phyloP scores from a whole-genome alignment of 2,797 vertebrate genomes.

The Gallinago solitaria region DNA sequence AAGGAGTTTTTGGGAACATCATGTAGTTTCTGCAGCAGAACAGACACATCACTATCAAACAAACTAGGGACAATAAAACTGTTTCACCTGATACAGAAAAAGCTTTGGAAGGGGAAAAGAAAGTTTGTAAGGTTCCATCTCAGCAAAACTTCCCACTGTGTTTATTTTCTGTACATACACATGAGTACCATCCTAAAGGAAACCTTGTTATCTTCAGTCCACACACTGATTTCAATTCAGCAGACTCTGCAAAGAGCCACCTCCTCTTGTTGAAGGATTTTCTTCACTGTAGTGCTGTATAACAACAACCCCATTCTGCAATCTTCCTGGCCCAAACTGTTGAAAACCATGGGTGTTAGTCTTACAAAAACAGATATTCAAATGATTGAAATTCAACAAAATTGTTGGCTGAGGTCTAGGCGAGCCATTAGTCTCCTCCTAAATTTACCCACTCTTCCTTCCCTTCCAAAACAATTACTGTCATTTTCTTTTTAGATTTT shows the following conservation, averaged over 20 bases:
- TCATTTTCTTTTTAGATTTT: neutral
- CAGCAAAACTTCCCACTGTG: neutral
- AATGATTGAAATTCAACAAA: neutral
- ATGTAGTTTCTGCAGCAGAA: neutral
- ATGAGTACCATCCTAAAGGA: neutral
- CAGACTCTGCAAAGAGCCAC: neutral
- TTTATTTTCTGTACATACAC: neutral
- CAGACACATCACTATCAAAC: neutral
- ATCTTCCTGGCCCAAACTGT: neutral
- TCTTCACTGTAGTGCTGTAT: neutral
- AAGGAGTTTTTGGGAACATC: rapidly evolving
- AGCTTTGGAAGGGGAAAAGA: neutral
- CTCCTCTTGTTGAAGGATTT: neutral
- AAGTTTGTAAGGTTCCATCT: neutral
- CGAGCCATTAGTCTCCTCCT: neutral
- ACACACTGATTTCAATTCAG: neutral
- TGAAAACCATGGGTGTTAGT: neutral
- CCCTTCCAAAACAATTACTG: neutral
- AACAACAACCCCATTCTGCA: neutral
- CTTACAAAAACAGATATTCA: neutral
- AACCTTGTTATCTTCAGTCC: neutral
- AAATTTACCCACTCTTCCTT: neutral
- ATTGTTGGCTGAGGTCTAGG: neutral
- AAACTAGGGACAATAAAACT: neutral
- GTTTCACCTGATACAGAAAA: neutral